A percentile compares a stretch with the other conserved stretches of the same genome.
These are phyloP conservation scores for Drosophila pruinosa DNA, from an alignment of 1,140 invertebrate species.

Conservation along the genomic window DNA sequence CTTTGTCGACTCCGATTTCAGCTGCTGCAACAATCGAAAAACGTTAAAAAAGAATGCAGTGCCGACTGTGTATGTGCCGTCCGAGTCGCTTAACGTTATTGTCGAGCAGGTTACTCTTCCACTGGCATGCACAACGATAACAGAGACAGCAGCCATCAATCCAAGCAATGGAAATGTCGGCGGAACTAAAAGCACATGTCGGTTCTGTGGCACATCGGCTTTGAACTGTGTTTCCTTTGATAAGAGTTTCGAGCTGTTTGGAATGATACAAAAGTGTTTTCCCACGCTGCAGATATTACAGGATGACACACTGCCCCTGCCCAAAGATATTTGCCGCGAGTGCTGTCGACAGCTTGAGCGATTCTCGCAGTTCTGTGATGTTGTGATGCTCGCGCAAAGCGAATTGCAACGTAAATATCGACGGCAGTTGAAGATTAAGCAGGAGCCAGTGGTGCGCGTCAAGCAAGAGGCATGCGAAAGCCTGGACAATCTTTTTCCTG, in stretches of 20 bases:
- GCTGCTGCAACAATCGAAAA: conserved; percentile 63
- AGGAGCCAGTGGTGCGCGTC: conserved; percentile 72
- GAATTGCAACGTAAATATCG: conserved; percentile 71
- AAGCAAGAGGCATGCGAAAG: conserved; percentile 77
- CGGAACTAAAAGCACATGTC: conserved; percentile 55
- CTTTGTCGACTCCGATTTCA: conserved; percentile 68
- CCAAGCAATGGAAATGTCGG: neutral
- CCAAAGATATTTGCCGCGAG: conserved; percentile 68
- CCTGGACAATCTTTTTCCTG: conserved; percentile 67
- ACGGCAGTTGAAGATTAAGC: conserved; percentile 75
- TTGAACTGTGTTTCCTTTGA: conserved; percentile 65
- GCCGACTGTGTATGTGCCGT: conserved; percentile 46
- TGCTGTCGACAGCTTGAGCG: conserved; percentile 61
- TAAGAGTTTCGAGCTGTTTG: conserved; percentile 73
- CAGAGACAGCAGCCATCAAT: conserved; percentile 8
- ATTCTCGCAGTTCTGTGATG: conserved; percentile 71
- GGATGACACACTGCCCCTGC: conserved; percentile 69
- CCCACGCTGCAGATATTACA: conserved; percentile 76
- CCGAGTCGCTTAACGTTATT: conserved; percentile 16
- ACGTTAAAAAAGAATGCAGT: conserved; percentile 73
- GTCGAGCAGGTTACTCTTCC: conserved; percentile 42
- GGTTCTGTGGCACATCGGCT: conserved; percentile 59
- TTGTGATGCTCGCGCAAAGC: conserved; percentile 72
- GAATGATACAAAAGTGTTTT: conserved; percentile 79
- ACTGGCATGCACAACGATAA: neutral